phyloP scores from a whole-genome alignment of 2,113 vertebrate genomes.

The Puffinus mauretanicus region DNA sequence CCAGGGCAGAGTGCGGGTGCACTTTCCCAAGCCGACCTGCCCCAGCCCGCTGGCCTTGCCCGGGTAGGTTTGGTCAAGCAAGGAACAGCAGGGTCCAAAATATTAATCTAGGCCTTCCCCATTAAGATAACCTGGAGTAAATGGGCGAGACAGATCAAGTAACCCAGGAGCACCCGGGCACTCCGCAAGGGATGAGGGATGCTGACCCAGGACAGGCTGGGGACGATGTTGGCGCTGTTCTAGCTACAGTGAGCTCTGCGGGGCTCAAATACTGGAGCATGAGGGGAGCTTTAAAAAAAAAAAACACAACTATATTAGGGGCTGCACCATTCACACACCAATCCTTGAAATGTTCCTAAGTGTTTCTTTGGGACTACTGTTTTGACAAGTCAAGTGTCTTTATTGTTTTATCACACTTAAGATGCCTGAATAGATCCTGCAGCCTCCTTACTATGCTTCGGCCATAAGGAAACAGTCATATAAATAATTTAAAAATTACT shows the following conservation, averaged over 20 bases:
- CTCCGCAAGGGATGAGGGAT: neutral
- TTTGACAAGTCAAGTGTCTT: neutral
- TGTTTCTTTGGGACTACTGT: neutral
- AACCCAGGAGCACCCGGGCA: neutral
- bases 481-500: neutral
- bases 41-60: neutral
- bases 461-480: neutral
- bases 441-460: neutral
- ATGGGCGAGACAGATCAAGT: accelerated
- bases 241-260: neutral
- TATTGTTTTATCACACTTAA: neutral
- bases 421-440: neutral
- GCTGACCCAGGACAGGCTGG: neutral
- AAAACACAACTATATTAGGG: accelerated
- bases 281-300: neutral
- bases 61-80: neutral
- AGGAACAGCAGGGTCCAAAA: neutral
- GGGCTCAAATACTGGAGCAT: neutral
- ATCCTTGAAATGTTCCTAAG: neutral
- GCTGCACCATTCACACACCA: neutral
- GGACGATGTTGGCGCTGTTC: neutral
- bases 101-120: accelerated
- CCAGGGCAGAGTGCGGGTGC: neutral
- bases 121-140: too few relatives aligned
- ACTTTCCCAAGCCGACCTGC: accelerated